Base-by-base conservation (phyloP, 2,888 invertebrate species). In the Acronicta psi region DNA sequence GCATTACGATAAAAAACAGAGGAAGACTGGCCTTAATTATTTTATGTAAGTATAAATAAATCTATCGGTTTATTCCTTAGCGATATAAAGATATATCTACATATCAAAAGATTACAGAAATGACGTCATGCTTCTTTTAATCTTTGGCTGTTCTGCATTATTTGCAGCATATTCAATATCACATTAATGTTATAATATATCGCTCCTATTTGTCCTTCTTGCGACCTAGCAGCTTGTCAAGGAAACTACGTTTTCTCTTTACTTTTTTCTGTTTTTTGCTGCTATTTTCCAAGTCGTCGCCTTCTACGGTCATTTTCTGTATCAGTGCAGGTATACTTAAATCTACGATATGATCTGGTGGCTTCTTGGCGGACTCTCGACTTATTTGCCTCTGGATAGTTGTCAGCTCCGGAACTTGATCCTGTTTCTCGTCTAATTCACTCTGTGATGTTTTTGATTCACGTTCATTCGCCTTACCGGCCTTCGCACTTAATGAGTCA, bases 191-290 rank as follows among this genome's bases (percentile, higher is more conserved):
- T 81, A 77, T 69, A 83, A 74, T 76, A 73, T 78, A 72, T 77
- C 65, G 78, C 46, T 84, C 86, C 70, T 86, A 88, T 76, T 87
- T 88, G 84, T 76, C 75, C 67, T 89, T 89, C 68, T 94, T 94
- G 66, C 93, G 89, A 55, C 93, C 93, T 67, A 94, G 81, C 43
- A 94, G 85, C 80, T 94, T 94, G 73, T 94, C 93, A 56, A 94
- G 71, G 77, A 94, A 93, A 85, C 93, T 94, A 63, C 93, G 83
- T 89, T 93, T 94, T 80, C 93, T 84, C 76, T 94, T 94, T 8
- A 94, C 89, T 77, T 93, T 94, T 67, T 88, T 92, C 17, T 81
- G 79, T 43, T 80, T 81, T 57, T 84, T 87, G 55, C 80, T 85
- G 56, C 87, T 82, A 53, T 77, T 86, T 69, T 91, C 91, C 67